Percentiles rank a stretch among this genome's conserved stretches.
These are phyloP conservation scores for Camarhynchus parvulus DNA, from an alignment of 2,113 vertebrate genomes.

Conservation along the genomic window DNA sequence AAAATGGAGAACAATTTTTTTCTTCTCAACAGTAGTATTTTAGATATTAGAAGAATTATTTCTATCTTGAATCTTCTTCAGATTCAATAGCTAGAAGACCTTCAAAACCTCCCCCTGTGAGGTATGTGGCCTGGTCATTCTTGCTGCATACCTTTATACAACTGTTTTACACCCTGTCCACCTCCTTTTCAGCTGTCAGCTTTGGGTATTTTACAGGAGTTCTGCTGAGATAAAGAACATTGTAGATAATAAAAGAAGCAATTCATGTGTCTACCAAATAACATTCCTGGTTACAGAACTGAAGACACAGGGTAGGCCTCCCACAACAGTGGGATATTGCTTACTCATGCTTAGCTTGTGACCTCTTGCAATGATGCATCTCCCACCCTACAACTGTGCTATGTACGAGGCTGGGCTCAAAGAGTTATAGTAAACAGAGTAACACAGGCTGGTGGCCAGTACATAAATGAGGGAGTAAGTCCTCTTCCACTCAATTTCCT, in stretches of 20 bases:
- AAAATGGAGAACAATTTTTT: not conserved
- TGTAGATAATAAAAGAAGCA: not conserved
- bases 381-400: not conserved
- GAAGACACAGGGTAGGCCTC: not conserved
- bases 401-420: not conserved
- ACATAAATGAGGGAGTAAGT: not conserved
- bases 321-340: not conserved
- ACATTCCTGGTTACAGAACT: not conserved
- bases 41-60: not conserved
- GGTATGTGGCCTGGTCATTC: not conserved
- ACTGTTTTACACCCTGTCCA: not conserved
- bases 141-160: not conserved
- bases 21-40: not conserved
- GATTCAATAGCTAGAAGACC: not conserved
- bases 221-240: not conserved
- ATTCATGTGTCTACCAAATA: not conserved
- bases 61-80: not conserved
- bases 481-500: not conserved
- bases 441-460: not conserved
- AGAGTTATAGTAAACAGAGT: not conserved
- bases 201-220: not conserved
- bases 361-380: not conserved
- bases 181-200: not conserved
- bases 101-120: not conserved
- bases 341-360: not conserved